These are phyloP conservation scores for Antrozous pallidus DNA, from an alignment of 2,797 vertebrate species.

Conservation along the genomic window DNA sequence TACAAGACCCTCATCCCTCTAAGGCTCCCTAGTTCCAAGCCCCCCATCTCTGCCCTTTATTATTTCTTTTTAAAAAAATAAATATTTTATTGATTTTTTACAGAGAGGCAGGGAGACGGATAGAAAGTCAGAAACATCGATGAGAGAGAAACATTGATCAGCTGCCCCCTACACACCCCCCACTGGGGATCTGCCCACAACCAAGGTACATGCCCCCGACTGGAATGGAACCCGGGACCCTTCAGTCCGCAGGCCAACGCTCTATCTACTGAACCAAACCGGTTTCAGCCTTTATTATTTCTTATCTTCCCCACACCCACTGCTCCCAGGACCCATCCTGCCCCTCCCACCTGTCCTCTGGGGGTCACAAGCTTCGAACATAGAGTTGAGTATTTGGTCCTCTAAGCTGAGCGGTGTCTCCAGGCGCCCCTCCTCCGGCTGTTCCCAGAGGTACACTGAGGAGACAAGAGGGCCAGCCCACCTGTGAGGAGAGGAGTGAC, in stretches of 20 bases:
- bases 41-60: background rate
- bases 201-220: too few relatives aligned
- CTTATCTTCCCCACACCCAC: background rate
- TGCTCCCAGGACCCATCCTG: background rate
- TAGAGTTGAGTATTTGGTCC: constrained; percentile 79
- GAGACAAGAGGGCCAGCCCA: constrained; percentile 4
- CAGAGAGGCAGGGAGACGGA: too few relatives aligned
- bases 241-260: too few relatives aligned
- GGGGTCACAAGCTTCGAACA: constrained; percentile 80
- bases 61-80: too few relatives aligned
- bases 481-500: background rate
- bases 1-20: background rate
- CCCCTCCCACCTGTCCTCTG: constrained; percentile 78
- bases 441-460: constrained; percentile 64
- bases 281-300: background rate
- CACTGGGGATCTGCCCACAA: too few relatives aligned
- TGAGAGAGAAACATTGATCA: too few relatives aligned
- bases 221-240: too few relatives aligned
- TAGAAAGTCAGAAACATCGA: too few relatives aligned
- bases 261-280: too few relatives aligned
- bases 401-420: constrained; percentile 66
- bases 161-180: too few relatives aligned
- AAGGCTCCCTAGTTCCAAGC: background rate
- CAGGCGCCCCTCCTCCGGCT: constrained; percentile 41
- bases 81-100: too few relatives aligned